Percentiles rank a stretch among this genome's conserved stretches.
phyloP scores from a whole-genome alignment of 1,140 invertebrate species.

The Scaptomyza hsui region DNA sequence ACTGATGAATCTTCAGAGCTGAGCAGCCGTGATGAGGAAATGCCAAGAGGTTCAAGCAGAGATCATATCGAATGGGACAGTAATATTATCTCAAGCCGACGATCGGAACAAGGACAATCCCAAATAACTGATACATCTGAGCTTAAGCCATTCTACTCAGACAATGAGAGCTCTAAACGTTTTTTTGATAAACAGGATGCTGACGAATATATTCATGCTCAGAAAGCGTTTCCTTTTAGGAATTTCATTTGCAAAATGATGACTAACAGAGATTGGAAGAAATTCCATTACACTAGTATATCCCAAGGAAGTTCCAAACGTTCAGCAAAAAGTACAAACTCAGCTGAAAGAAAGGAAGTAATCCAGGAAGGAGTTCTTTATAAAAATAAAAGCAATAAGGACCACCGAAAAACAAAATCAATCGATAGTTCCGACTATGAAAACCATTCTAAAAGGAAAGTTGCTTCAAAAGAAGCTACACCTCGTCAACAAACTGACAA shows the following conservation, averaged over 20 bases:
- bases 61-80: conserved; percentile 3
- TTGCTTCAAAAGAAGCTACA: too few relatives aligned
- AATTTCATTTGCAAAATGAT: conserved; percentile 8
- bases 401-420: too few relatives aligned
- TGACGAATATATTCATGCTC: not conserved
- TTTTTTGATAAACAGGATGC: not conserved
- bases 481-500: not conserved
- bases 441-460: too few relatives aligned
- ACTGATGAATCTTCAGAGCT: not conserved
- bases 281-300: not conserved
- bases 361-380: too few relatives aligned
- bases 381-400: too few relatives aligned
- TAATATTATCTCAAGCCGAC: not conserved
- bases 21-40: not conserved
- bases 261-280: not conserved
- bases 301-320: too few relatives aligned
- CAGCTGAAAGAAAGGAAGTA: not conserved
- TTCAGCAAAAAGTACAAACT: too few relatives aligned
- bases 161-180: not conserved
- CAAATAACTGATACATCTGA: not conserved
- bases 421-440: too few relatives aligned
- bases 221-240: not conserved
- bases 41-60: not conserved
- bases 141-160: not conserved
- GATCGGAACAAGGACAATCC: not conserved